Base-by-base conservation (phyloP, 2,797 vertebrate genomes). In the Clamator glandarius region DNA sequence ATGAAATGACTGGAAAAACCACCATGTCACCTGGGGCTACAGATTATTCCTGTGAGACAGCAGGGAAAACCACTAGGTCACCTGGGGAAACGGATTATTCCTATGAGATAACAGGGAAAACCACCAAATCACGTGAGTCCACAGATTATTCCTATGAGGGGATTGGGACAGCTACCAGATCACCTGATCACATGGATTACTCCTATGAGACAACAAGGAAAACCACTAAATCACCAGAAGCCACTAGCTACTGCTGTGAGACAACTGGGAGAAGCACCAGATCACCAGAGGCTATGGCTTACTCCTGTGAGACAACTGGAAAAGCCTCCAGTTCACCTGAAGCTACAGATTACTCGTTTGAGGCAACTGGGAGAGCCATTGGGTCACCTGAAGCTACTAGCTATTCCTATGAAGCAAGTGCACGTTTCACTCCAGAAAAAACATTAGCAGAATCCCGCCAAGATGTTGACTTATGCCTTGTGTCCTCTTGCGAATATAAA, bases 401-500 rank as follows among this genome's bases (percentile, higher is more conserved):
- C 2, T 98, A 97, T 73, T 96, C 94, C 52, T 97, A 96, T 33
- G 97, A 98, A 89, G 81, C 91, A 74, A 97, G 96, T 20, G 93
- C 81, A 36, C 94, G 91, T 95, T 98, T 98, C 63, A 55, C 90
- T 46, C 84, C 96, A 4, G 97, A 90, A 42, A 98, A 97, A 93
- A 91, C 87, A 0, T 90, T 97, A 93, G 97, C 98, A 67, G 98
- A 98, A 93, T 98, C 98, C 29, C 98, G 98, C 90, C 98, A 99
- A 87, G 98, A 99, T 95, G 99, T 99, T 5, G 99, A 99, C 87
- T 97, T 99, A 92, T 99, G 99, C 87, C 98, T 99, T 33, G 99
- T 99, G 79, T 98, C 98, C 39, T 99, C 99, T 36, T 99, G 99
- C 41, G 99, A 99, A 91, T 99, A 99, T 89, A 99, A 99, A 80